Evolutionary conservation across 2,797 vertebrate genomes (phyloP), one percentile per base, ranked within the genome.

Genomic region (Gadopsis marmoratus): DNA sequence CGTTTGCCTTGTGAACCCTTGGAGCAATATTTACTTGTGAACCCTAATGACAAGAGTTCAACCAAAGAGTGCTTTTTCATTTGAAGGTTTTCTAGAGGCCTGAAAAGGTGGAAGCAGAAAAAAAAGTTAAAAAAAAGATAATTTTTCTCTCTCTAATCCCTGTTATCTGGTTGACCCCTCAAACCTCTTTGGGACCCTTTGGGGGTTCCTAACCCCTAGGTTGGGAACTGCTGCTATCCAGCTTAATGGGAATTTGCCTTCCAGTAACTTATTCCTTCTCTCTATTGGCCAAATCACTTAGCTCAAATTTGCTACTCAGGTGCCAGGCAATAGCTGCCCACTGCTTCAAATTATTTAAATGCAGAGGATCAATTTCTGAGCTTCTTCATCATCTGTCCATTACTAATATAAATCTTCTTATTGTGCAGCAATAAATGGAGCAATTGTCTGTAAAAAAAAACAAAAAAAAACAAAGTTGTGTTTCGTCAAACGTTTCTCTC

Each of bases 401-500:
- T 47, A 17, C 47, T 53, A 39, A 65, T 59, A 70, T 37, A 23
- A 74, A 61, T 50, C 58, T 35, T 9, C 41, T 9, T 37, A 39
- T 29, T 60, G 69, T 50, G 11, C 39, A 12, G 33, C 47, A 23
- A 33, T 55, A 56, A 58, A 61, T 37, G 31, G 17, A 72, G 47
- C 26, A 48, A 9, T 4, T 19, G 26, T 12, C 31, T 56, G 23
- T 26, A 12, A 63, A 79, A 79, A 78, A 26, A 26, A 26, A 26
- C 26, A 1, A 26, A 26, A 26, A 26, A 26, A 26, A 26, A 26
- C 26, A 26, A 26, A 63, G 37, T 67, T 43, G 12, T 12, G 5
- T 59, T 53, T 48, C 16, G 51, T 82, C 31, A 74, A 67, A 74
- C 47, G 33, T 45, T 67, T 77, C 65, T 50, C 43, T 48, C 11